phyloP scores from a whole-genome alignment of 2,797 vertebrate genomes.

The Muscicapa striata region DNA sequence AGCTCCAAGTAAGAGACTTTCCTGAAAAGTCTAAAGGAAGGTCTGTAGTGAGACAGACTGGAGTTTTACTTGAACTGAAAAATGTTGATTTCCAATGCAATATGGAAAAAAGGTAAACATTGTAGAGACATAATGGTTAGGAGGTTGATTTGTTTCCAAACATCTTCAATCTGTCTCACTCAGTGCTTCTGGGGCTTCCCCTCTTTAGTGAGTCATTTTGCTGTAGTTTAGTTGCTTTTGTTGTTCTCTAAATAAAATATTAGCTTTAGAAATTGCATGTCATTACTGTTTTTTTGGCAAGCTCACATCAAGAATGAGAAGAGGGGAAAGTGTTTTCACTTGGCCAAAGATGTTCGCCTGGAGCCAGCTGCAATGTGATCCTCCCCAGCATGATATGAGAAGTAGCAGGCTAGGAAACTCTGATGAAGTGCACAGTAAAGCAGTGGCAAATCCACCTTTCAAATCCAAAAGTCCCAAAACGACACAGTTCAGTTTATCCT shows the following conservation, averaged over 20 bases:
- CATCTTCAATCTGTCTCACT: not conserved
- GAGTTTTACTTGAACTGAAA: not conserved
- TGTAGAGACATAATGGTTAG: not conserved
- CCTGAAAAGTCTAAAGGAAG: not conserved
- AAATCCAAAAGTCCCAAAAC: not conserved
- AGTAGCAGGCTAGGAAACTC: not conserved
- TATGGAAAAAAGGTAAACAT: not conserved
- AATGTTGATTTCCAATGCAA: not conserved
- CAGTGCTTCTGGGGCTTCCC: not conserved
- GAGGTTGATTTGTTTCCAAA: not conserved
- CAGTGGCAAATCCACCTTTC: not conserved
- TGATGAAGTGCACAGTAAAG: not conserved
- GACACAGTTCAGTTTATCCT: not conserved
- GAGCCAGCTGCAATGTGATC: not conserved
- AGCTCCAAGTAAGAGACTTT: not conserved
- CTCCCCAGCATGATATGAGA: not conserved
- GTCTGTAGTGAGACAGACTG: not conserved
- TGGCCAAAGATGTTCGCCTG: not conserved
- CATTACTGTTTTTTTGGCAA: not conserved
- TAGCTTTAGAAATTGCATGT: not conserved
- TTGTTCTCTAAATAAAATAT: slow-evolving; percentile 20
- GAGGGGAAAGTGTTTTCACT: not conserved
- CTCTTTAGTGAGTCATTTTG: not conserved
- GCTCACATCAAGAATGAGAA: not conserved
- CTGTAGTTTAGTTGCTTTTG: not conserved